Evolutionary conservation across 2,113 vertebrate genomes (phyloP).

Genomic region (Pitta sordida): DNA sequence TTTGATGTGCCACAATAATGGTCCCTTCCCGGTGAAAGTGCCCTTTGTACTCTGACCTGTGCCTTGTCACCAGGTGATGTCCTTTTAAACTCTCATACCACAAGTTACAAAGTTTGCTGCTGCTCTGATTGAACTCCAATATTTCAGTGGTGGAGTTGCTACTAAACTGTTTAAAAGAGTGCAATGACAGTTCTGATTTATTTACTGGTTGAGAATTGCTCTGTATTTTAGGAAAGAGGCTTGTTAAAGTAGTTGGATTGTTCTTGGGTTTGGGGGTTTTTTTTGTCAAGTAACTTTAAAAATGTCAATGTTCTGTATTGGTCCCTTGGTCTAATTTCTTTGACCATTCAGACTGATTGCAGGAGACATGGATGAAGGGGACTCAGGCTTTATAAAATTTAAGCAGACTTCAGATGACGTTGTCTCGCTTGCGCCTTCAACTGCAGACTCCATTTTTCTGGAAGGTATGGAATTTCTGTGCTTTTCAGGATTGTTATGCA

Average conservation of each 20-base stretch:
- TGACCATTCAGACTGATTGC: constrained; percentile 76
- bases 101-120: neutral
- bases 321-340: neutral
- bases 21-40: neutral
- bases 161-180: neutral
- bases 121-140: neutral
- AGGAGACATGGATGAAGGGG: constrained; percentile 94
- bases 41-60: neutral
- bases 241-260: neutral
- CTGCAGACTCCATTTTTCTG: constrained; percentile 81
- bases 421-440: constrained; percentile 80
- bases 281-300: neutral
- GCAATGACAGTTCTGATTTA: neutral
- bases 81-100: neutral
- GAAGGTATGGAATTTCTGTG: constrained; percentile 80
- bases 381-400: constrained; percentile 73
- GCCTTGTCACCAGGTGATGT: constrained; percentile 6
- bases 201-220: neutral
- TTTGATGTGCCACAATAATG: neutral
- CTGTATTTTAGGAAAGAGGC: neutral
- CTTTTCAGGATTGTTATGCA: neutral
- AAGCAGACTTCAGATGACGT: constrained; percentile 83
- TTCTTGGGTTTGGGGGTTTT: neutral
- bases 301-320: neutral
- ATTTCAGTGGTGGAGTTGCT: neutral